Percentiles rank a stretch among this genome's conserved stretches.
phyloP scores from a whole-genome alignment of 2,888 invertebrate species.

The Dynastes maya region DNA sequence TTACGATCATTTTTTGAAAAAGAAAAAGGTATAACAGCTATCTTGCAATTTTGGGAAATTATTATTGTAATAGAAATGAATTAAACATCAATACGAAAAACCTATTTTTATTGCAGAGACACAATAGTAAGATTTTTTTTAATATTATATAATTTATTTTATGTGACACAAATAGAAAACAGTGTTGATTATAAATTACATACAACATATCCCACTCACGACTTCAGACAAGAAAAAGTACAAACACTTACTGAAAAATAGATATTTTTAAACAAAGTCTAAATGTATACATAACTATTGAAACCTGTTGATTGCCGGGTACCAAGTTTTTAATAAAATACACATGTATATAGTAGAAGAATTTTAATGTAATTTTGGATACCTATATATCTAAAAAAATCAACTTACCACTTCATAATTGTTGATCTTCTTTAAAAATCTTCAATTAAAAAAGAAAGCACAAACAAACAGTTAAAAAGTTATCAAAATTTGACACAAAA shows the following conservation, averaged over 20 bases:
- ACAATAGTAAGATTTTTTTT: background rate
- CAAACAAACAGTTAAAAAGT: background rate
- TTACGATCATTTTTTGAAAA: no score
- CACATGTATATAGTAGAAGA: background rate
- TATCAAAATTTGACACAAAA: background rate
- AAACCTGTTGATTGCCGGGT: conserved; percentile 23
- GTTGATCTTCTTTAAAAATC: background rate
- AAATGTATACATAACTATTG: background rate
- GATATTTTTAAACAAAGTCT: conserved; percentile 20
- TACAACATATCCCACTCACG: background rate
- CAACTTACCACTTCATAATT: conserved; percentile 30
- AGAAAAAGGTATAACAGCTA: no score
- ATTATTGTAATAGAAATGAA: no score
- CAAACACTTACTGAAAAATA: background rate
- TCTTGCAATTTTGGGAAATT: no score
- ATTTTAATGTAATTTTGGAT: background rate
- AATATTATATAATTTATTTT: conserved; percentile 3
- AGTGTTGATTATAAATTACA: conserved; percentile 8
- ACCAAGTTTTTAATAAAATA: background rate
- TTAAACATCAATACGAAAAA: no score
- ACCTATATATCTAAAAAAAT: background rate
- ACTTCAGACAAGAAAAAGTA: background rate
- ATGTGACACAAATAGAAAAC: conserved; percentile 1
- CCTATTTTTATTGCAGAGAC: no score
- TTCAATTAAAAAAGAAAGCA: background rate